Percentiles rank a stretch among this genome's conserved stretches.
These are phyloP conservation scores for Lerista edwardsae DNA, from an alignment of 2,797 vertebrate genomes.

Conservation along the genomic window DNA sequence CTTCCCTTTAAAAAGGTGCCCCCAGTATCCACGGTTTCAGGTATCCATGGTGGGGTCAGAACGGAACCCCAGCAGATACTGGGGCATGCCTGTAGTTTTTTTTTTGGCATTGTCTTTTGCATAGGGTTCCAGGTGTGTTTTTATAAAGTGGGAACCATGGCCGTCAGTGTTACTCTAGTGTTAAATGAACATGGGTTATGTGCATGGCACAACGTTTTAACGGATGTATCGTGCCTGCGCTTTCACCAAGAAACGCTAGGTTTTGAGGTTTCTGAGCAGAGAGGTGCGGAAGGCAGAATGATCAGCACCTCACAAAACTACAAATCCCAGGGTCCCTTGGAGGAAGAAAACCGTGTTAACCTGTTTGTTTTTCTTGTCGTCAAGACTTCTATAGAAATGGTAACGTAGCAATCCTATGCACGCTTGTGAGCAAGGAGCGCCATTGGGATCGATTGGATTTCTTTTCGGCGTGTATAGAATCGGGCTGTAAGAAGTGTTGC, in stretches of 20 bases:
- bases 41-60: no score
- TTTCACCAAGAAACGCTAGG: neutral
- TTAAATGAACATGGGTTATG: no score
- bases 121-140: neutral
- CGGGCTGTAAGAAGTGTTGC: no score
- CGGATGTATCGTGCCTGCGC: fast-evolving
- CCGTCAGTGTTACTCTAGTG: no score
- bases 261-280: neutral
- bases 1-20: no score
- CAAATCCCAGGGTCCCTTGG: neutral
- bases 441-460: neutral
- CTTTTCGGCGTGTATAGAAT: neutral
- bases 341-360: neutral
- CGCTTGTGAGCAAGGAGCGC: neutral
- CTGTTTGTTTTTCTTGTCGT: neutral
- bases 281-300: neutral
- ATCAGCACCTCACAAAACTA: neutral
- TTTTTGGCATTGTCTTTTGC: neutral
- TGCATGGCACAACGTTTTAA: neutral
- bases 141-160: no score
- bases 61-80: no score
- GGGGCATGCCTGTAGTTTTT: no score
- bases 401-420: neutral
- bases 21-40: no score
- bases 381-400: neutral